Conservation (phyloP, 2,113 vertebrate species). For the Tylochromis polylepis region DNA sequence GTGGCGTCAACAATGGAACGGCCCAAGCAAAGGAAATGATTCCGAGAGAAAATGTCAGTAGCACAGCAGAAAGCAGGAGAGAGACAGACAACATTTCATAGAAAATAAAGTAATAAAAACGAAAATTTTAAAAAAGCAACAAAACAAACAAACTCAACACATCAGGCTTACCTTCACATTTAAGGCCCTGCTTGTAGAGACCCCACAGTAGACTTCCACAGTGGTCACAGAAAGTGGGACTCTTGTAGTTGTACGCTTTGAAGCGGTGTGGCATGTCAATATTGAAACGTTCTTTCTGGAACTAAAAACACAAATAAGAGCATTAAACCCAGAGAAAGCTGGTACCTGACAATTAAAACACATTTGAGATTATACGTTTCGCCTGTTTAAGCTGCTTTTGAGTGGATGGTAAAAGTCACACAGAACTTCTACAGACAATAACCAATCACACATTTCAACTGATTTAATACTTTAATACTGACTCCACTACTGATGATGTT, state of each 20-base stretch:
- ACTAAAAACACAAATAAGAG: slow-evolving; percentile 68
- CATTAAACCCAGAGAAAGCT: neutral
- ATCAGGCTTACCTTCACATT: slow-evolving; percentile 85
- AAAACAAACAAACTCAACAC: neutral
- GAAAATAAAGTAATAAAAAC: neutral
- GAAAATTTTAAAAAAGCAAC: neutral
- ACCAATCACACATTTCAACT: neutral
- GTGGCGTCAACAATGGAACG: neutral
- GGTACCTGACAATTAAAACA: neutral
- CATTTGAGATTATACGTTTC: neutral
- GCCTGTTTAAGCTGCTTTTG: neutral
- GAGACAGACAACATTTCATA: neutral
- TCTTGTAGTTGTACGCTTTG: slow-evolving; percentile 92
- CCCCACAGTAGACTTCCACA: slow-evolving; percentile 98
- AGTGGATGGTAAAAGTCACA: neutral
- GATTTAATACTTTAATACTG: neutral
- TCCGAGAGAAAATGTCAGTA: neutral
- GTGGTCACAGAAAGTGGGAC: slow-evolving; percentile 98
- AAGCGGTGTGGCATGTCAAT: slow-evolving; percentile 98
- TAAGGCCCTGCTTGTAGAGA: slow-evolving; percentile 89
- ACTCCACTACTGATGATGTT: neutral
- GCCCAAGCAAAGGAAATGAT: neutral
- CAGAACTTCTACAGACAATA: neutral
- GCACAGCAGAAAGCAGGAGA: neutral
- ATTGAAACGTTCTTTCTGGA: slow-evolving; percentile 98